Evolutionary conservation across 2,797 vertebrate species (phyloP), one percentile per base, ranked within the genome.

Genomic region (Enteromius afrohamiltoni): DNA sequence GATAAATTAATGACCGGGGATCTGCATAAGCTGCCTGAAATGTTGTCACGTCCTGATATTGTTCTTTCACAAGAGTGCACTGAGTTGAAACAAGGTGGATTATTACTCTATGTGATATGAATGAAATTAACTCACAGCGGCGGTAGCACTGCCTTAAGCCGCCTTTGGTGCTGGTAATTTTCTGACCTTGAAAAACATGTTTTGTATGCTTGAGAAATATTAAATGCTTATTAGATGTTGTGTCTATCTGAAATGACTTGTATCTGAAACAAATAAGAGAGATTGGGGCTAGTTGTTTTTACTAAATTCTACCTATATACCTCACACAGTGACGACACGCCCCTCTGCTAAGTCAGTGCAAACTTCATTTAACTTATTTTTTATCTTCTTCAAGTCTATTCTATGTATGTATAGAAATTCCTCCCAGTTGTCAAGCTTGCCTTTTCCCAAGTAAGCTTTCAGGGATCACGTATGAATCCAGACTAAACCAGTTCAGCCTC

Each of bases 91-190:
- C 65, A 49, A 81, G 85, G 75, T 80, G 79, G 67, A 85, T 82
- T 74, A 42, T 79, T 53, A 64, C 51, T 65, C 87, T 87, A 82
- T 85, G 85, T 86, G 88, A 91, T 91, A 91, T 89, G 89, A 92
- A 93, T 92, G 89, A 88, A 90, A 89, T 78, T 62, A 73, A 64
- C 17, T 16, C 64, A 23, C 26, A 74, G 29, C 23, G 16, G 69
- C 13, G 17, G 31, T 19, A 29, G 26, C 65, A 29, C 29, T 40
- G 34, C 82, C 14, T 58, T 23, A 78, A 83, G 65, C 82, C 3
- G 29, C 55, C 7, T 49, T 45, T 62, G 53, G 40, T 45, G 26
- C 23, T 80, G 73, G n/a, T 42, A 17, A 37, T 77, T 77, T 60
- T 60, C 26, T 55, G 74, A 83, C 73, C 82, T 77, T 83, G 64